phyloP scores from a whole-genome alignment of 2,888 invertebrate genomes.

The Toxonevra muliebris region DNA sequence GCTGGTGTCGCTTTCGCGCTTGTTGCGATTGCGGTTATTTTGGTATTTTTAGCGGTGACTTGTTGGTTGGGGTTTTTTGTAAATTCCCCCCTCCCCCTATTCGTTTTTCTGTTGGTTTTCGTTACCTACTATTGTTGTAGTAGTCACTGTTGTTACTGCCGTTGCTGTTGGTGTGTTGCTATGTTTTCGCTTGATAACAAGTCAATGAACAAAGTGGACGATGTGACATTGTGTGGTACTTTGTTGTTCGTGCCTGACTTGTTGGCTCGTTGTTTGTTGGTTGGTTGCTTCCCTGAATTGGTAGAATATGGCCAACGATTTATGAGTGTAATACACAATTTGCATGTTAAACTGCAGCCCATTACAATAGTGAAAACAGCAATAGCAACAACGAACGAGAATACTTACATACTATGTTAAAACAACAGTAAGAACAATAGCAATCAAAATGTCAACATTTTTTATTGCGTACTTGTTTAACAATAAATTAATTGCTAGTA shows the following conservation, averaged over 20 bases:
- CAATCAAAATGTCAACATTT: background rate
- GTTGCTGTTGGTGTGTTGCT: background rate
- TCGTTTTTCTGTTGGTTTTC: background rate
- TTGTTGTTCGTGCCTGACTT: no score
- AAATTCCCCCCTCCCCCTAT: background rate
- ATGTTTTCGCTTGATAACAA: slow-evolving; percentile 16
- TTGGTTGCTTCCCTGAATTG: no score
- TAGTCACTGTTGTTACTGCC: slow-evolving; percentile 5
- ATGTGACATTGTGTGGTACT: no score
- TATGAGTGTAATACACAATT: slow-evolving; percentile 37
- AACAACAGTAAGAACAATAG: slow-evolving; percentile 12
- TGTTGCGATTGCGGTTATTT: background rate
- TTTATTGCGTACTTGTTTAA: no score
- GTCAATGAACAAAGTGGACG: slow-evolving; percentile 16
- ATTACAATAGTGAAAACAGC: slow-evolving; percentile 8
- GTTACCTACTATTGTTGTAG: slow-evolving; percentile 3
- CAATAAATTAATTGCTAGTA: no score
- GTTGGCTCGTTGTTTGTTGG: no score
- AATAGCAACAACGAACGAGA: slow-evolving; percentile 7
- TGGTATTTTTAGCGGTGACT: background rate
- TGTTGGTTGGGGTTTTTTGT: background rate
- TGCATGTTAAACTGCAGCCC: slow-evolving; percentile 32
- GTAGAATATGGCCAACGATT: slow-evolving; percentile 25
- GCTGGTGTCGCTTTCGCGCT: slow-evolving; percentile 12
- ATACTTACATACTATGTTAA: no score